These are phyloP conservation scores for Atta texana DNA, from an alignment of 1,140 invertebrate genomes.

Conservation along the genomic window DNA sequence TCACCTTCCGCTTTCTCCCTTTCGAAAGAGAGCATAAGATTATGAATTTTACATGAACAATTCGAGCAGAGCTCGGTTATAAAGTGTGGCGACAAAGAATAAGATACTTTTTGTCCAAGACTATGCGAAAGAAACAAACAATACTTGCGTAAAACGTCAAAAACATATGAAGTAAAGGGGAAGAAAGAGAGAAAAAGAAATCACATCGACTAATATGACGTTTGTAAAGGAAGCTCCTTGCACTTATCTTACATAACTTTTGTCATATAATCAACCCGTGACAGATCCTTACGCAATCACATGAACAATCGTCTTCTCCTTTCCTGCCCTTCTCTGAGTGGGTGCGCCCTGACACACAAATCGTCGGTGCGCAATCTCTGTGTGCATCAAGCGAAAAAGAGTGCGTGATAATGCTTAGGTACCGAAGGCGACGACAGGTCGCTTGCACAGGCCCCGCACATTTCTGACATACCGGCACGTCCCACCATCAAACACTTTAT, in stretches of 20 bases:
- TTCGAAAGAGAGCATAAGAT: slow-evolving; percentile 53
- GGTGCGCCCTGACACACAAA: slow-evolving; percentile 66
- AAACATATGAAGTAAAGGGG: too few relatives aligned
- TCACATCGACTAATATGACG: too few relatives aligned
- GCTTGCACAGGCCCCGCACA: slow-evolving; percentile 70
- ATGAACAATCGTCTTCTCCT: background rate
- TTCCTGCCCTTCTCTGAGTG: background rate
- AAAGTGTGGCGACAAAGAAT: background rate
- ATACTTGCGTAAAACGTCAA: too few relatives aligned
- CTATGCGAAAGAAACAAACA: background rate
- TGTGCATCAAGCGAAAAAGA: slow-evolving; percentile 32
- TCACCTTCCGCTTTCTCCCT: background rate
- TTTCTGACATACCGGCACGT: slow-evolving; percentile 74
- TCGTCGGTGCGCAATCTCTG: slow-evolving; percentile 53
- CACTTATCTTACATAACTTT: background rate
- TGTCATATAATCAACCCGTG: slow-evolving; percentile 32
- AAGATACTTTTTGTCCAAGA: background rate
- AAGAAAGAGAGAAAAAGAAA: background rate
- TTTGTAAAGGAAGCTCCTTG: background rate
- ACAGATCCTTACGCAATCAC: slow-evolving; percentile 22
- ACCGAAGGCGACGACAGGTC: slow-evolving; percentile 54
- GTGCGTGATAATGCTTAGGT: slow-evolving; percentile 47
- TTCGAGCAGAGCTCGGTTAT: background rate
- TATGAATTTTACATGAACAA: slow-evolving; percentile 60
- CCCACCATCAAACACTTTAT: slow-evolving; percentile 59